Evolutionary conservation across 2,888 invertebrate genomes (phyloP).

Genomic region (Polyommatus icarus): DNA sequence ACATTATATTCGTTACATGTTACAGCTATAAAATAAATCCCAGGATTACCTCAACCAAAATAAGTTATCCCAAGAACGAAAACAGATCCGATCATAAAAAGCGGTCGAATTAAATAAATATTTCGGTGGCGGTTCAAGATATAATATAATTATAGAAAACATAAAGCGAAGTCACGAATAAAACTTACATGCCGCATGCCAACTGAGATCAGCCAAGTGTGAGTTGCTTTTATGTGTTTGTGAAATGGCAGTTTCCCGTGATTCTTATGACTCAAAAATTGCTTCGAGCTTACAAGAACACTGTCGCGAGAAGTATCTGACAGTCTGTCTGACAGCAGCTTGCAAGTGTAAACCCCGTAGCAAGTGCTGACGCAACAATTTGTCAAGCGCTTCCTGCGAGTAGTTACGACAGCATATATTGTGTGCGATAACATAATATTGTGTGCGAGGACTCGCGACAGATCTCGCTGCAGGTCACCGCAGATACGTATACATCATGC

Average conservation of each 20-base stretch:
- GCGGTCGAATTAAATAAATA: slow-evolving; percentile 38
- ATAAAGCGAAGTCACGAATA: slow-evolving; percentile 52
- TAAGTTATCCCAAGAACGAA: slow-evolving; percentile 40
- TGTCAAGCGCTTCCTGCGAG: no score
- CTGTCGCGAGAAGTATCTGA: no score
- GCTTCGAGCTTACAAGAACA: background rate
- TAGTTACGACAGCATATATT: no score
- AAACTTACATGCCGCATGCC: background rate
- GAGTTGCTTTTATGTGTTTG: background rate
- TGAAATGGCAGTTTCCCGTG: background rate
- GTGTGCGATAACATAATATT: no score
- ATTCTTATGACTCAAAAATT: background rate
- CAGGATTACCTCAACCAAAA: slow-evolving; percentile 23
- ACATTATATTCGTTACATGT: slow-evolving; percentile 5
- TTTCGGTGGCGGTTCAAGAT: slow-evolving; percentile 48
- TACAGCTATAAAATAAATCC: background rate
- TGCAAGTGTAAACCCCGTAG: no score
- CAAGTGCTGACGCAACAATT: no score
- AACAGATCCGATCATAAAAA: slow-evolving; percentile 37
- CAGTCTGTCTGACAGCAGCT: no score
- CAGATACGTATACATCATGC: no score
- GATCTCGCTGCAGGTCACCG: no score
- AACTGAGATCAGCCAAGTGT: slow-evolving; percentile 2
- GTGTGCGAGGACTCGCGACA: no score
- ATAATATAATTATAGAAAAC: slow-evolving; percentile 62